Evolutionary conservation across 2,797 vertebrate species (phyloP), one percentile per base, ranked within the genome.

Genomic region (Antrozous pallidus): DNA sequence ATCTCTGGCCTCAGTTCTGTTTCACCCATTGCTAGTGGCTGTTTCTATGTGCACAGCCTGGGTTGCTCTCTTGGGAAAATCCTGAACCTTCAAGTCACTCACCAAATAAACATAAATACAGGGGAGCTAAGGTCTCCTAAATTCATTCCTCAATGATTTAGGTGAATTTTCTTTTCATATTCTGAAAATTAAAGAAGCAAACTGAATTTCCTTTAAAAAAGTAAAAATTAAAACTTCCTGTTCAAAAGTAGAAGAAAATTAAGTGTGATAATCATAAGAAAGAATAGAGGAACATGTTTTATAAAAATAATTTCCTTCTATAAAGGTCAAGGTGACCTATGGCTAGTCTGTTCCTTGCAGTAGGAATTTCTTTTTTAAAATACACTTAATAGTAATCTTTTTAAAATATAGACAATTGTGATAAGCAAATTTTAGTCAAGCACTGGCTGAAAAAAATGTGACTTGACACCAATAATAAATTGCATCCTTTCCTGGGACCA

Each of bases 391-490:
- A 94, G 96, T 96, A 97, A 92, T 42, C 56, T 91, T 96, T 97
- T 97, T 90, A n/a, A 97, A 36, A 54, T 51, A 94, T 45, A 93
- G 49, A 92, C 45, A 96, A 86, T 86, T 80, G 74, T 96, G 69
- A 74, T 96, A 95, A 92, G 89, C 51, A 97, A 97, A 97, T 97
- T 97, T 97, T 97, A 96, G 78, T 97, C 92, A 97, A 97, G 42
- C 49, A 49, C 36, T 40, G 26, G 74, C 92, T 97, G 97, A 97
- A 94, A 94, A 94, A 97, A 97, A 98, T 96, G 90, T 51, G 56
- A 28, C 20, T 97, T 98, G 97, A 97, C 95, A 97, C 91, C 56
- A 93, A 73, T 96, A 97, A 97, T 96, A 97, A 97, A 97, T 97
- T 97, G 90, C 1, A 13, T 91, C 96, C 96, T 98, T 97, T 96